Base-by-base conservation (phyloP, 1,140 invertebrate genomes). In the Zaprionus inermis region DNA sequence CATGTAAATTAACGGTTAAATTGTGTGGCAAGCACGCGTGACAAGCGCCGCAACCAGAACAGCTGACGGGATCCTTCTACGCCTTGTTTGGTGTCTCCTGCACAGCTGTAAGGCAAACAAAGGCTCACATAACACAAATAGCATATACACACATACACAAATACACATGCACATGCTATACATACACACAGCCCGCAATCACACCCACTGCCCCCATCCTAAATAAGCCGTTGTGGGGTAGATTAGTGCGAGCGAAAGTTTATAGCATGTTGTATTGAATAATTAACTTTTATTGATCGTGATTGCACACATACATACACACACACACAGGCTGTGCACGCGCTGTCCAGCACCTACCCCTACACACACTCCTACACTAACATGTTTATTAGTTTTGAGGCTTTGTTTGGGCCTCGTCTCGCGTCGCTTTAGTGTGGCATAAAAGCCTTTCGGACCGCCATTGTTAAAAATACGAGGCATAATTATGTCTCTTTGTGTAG, bases 241-340 rank as follows among this genome's bases (percentile, higher is more conserved):
- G 78, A 68, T 84, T 78, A 80, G 77, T 78, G 61, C 55, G 49
- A 70, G 78, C 60, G 72, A 78, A 82, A 88, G 77, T 89, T 80
- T 79, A 81, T 81, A 69, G 81, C 63, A 76, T 72, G 67, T 72
- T 72, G 75, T 80, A 83, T 80, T 89, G 85, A 89, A 89, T 89
- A 89, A 89, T 89, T 89, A 89, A 89, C 61, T 81, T 89, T 89
- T 89, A 89, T 89, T 90, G 84, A 89, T 89, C 84, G 84, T 81
- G 65, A 76, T 76, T 69, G 59, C 61, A 68, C 54, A 38, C 34
- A 68, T 57, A 61, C 49, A 59, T 44, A 69, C 49, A 55, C 22
- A 59, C 28, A 57, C 30, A n/a, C 46, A 54, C 46, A 14, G n/a
- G n/a, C n/a, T 6, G n/a, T 5, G 1, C 2, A n/a, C 14, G 14